Percentiles rank a stretch among this genome's conserved stretches.
Conservation (phyloP, 2,113 vertebrate species). For the Hemibagrus wyckioides region DNA sequence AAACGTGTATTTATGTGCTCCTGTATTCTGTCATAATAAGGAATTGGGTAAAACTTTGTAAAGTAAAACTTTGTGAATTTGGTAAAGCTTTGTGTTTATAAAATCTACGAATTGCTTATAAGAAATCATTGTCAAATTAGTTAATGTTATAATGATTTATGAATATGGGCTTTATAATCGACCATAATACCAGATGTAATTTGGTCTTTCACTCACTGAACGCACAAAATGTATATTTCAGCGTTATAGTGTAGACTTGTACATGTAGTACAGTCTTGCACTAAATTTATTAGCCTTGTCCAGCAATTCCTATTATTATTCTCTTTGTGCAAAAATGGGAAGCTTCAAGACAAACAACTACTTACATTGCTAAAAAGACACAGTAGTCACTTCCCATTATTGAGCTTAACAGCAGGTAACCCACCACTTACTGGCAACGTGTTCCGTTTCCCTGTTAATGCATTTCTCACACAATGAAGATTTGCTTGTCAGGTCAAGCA, state of each 20-base stretch:
- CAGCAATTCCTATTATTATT: background rate
- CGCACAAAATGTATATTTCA: background rate
- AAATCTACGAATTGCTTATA: background rate
- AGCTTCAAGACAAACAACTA: background rate
- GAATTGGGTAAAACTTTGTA: background rate
- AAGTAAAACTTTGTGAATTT: too few relatives aligned
- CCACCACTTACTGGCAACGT: slow-evolving; percentile 10
- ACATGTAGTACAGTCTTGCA: background rate
- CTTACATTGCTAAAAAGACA: background rate
- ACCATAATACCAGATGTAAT: background rate
- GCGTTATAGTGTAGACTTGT: background rate
- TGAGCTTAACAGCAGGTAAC: slow-evolving; percentile 21
- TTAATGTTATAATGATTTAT: background rate
- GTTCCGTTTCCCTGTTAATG: slow-evolving; percentile 27
- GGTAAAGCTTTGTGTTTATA: background rate
- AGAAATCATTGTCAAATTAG: background rate
- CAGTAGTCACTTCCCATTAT: slow-evolving; percentile 4
- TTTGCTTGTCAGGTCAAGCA: slow-evolving; percentile 24
- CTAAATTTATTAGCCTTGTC: background rate
- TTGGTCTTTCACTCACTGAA: background rate
- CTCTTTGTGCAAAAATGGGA: background rate
- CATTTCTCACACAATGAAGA: slow-evolving; percentile 55
- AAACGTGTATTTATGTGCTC: background rate
- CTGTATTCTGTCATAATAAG: background rate
- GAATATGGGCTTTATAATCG: background rate